Evolutionary conservation across 2,797 vertebrate genomes (phyloP).

Genomic region (Sebastes cheni): DNA sequence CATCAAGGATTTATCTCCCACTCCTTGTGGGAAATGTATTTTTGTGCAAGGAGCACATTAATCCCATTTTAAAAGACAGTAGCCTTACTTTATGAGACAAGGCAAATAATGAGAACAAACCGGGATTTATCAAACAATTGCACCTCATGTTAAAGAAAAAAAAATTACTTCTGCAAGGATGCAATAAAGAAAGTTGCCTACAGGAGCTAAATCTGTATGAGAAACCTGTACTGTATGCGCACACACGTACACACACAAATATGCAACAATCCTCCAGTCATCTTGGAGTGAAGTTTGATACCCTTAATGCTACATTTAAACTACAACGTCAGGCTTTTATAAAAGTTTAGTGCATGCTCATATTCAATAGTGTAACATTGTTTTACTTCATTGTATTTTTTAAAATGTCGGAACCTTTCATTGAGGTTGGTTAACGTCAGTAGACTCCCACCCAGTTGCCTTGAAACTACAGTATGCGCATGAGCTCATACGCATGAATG

Average conservation of each 20-base stretch:
- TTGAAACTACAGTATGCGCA: not conserved
- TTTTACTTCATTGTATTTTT: conserved; percentile 4
- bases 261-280: conserved; percentile 3
- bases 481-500: not conserved
- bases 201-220: not conserved
- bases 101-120: not conserved
- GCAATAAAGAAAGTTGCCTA: not conserved
- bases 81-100: not conserved
- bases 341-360: conserved; percentile 40
- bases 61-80: not conserved
- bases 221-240: not conserved
- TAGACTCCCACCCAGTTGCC: not conserved
- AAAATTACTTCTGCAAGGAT: not conserved
- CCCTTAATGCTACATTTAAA: conserved; percentile 30
- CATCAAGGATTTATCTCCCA: not conserved
- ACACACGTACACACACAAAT: not conserved
- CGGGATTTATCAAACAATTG: not conserved
- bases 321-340: not conserved
- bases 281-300: not conserved
- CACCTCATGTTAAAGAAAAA: not conserved
- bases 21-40: not conserved
- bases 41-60: not conserved
- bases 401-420: conserved; percentile 43
- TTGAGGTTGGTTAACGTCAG: not conserved
- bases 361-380: conserved; percentile 10